Base-by-base conservation (phyloP, 2,113 vertebrate species). In the Brachypteracias leptosomus region DNA sequence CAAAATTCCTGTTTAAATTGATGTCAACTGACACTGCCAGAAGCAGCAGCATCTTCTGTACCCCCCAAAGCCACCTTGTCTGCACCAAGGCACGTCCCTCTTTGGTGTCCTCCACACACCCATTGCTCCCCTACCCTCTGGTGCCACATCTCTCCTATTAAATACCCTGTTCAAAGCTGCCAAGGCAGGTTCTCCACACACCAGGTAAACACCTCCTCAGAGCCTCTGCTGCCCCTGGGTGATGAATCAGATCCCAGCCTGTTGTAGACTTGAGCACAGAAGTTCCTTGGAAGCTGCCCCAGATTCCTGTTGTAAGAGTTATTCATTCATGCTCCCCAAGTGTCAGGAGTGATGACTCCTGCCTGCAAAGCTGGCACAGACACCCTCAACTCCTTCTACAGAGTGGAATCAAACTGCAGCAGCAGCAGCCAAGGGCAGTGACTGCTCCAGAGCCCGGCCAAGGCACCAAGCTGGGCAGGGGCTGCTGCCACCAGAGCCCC, bases 231-330 rank as follows among this genome's bases (percentile, higher is more conserved):
- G 36, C 16, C 79, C 49, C 61, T 65, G 79, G 42, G 6, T 61
- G 85, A 66, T 26, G 70, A 81, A 72, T 83, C 1, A 0, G 75
- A 59, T 73, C 62, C 26, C 76, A 47, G 8, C 8, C 51, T 46
- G 61, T 83, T 80, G 58, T 35, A 61, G 36, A 40, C 46, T 49
- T 33, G 4, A 49, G 85, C 21, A 83, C 75, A 51, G 46, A 38
- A 49, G 44, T 92, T 68, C 75, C 93, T 90, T 92, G 92, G 96
- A 93, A 94, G 80, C 72, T 74, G 61, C 88, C 40, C 79, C 57
- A n/a, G 49, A 75, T 95, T 63, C 51, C 63, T 66, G 55, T 73
- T 80, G 73, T 76, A 66, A 58, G 82, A 96, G 68, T 77, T 75
- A 75, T 63, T 93, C 78, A 71, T 91, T 94, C 82, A 76, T 58